Percentiles rank a stretch among this genome's conserved stretches.
These are phyloP conservation scores for Verasper variegatus DNA, from an alignment of 2,113 vertebrate species.

Conservation along the genomic window DNA sequence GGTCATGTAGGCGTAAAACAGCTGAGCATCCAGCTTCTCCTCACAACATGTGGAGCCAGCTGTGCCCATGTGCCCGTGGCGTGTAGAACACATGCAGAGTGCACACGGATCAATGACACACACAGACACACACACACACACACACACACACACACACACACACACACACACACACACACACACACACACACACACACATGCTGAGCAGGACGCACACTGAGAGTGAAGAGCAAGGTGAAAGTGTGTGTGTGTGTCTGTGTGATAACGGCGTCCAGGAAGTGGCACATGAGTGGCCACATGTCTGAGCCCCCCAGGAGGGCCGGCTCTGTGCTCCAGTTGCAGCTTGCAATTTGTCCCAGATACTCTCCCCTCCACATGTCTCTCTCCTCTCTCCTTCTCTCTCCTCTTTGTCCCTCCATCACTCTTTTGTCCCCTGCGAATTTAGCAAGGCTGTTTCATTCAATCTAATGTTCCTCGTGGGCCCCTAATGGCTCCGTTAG, in stretches of 20 bases:
- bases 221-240: conserved; percentile 29
- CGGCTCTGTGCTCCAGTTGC: conserved; percentile 80
- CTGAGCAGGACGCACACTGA: neutral
- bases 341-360: conserved; percentile 81
- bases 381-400: conserved; percentile 21
- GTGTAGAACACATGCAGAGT: conserved; percentile 17
- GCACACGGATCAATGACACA: conserved; percentile 26
- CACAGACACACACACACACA: conserved; percentile 4
- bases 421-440: conserved; percentile 22
- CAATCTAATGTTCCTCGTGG: conserved; percentile 57
- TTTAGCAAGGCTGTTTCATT: conserved; percentile 58
- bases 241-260: conserved; percentile 39
- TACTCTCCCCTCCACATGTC: conserved; percentile 56
- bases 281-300: conserved; percentile 73
- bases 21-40: conserved; percentile 13
- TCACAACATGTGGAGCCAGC: conserved; percentile 7
- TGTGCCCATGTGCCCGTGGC: conserved; percentile 9
- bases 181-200: neutral
- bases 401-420: conserved; percentile 20
- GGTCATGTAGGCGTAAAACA: neutral
- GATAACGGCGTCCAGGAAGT: conserved; percentile 62
- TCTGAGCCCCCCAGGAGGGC: conserved; percentile 68
- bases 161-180: conserved; percentile 3
- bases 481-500: conserved; percentile 56
- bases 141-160: neutral